phyloP scores from a whole-genome alignment of 2,797 vertebrate genomes.

The Acanthurus leucopareius region DNA sequence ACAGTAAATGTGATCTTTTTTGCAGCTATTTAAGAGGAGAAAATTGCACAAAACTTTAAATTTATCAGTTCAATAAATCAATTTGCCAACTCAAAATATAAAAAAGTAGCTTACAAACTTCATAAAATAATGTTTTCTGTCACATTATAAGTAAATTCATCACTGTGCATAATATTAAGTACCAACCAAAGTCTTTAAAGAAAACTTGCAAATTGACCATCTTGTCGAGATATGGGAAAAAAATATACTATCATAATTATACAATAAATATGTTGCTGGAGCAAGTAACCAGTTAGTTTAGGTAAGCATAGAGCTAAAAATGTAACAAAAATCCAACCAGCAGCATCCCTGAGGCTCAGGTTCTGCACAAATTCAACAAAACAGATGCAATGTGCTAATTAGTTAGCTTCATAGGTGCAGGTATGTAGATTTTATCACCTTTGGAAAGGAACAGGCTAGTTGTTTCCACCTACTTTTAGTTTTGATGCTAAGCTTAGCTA shows the following conservation, averaged over 20 bases:
- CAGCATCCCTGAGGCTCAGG: not conserved
- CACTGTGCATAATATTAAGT: not conserved
- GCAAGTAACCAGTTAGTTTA: not conserved
- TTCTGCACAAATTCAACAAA: not conserved
- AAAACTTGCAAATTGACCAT: no score
- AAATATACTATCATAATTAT: no score
- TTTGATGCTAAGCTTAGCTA: conserved; percentile 25
- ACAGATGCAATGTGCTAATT: not conserved
- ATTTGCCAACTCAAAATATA: conserved; percentile 1
- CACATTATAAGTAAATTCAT: not conserved
- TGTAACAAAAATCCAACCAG: not conserved
- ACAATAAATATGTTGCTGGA: not conserved
- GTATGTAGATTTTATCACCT: not conserved
- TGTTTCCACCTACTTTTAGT: not conserved
- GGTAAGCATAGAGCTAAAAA: conserved; percentile 3
- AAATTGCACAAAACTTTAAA: conserved; percentile 40
- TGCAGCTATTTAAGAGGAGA: conserved; percentile 5
- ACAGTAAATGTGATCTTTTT: conserved; percentile 14
- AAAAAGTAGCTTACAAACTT: conserved; percentile 7
- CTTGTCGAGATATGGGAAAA: no score
- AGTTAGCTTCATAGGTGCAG: not conserved
- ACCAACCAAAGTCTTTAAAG: not conserved
- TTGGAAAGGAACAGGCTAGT: not conserved
- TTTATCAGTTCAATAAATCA: conserved; percentile 12
- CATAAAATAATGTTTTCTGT: conserved; percentile 5